Conservation (phyloP, 2,113 vertebrate genomes). For the Archilochus colubris region DNA sequence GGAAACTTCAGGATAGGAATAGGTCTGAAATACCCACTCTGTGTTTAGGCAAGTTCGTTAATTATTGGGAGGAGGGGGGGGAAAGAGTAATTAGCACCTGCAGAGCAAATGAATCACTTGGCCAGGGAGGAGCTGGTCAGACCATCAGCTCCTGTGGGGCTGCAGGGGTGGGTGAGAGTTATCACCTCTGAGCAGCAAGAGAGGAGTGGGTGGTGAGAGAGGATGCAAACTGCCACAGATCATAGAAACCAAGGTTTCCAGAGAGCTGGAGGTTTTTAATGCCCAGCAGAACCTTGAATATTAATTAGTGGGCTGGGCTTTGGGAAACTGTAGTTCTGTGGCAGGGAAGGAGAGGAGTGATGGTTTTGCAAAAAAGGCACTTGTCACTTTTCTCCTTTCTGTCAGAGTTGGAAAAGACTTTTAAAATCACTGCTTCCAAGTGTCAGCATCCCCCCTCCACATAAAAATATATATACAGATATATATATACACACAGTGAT, state of each 20-base stretch:
- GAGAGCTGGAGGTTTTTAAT: background rate
- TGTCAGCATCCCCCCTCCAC: too few relatives aligned
- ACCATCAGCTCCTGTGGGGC: background rate
- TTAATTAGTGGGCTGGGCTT: background rate
- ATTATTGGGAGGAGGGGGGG: background rate
- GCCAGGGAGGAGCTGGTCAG: background rate
- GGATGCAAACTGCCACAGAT: fast-evolving
- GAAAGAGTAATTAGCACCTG: background rate
- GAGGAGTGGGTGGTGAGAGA: background rate
- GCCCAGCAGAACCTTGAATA: background rate
- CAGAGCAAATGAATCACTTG: background rate
- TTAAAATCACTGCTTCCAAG: too few relatives aligned
- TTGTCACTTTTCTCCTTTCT: too few relatives aligned
- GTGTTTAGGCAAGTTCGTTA: background rate
- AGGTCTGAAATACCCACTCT: background rate
- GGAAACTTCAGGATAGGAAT: fast-evolving
- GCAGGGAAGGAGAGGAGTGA: fast-evolving
- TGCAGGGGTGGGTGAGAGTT: background rate
- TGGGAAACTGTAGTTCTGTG: fast-evolving
- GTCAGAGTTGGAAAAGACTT: too few relatives aligned
- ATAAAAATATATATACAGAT: too few relatives aligned
- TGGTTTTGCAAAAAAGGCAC: background rate
- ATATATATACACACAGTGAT: too few relatives aligned
- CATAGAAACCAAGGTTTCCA: background rate
- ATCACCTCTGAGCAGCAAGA: background rate